Conservation (phyloP, 2,888 invertebrate species). For the Hydrotaea cyrtoneurina region DNA sequence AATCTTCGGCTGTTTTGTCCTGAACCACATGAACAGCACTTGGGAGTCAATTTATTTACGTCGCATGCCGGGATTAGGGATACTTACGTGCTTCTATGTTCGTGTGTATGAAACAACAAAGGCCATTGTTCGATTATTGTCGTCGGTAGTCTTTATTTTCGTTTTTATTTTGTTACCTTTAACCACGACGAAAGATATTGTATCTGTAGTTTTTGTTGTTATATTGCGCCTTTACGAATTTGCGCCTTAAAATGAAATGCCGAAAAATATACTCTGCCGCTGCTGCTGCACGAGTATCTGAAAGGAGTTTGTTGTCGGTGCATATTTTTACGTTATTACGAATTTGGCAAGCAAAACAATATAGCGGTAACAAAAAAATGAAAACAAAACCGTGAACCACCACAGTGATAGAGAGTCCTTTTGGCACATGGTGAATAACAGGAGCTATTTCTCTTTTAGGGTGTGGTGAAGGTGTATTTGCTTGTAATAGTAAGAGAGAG, state of each 20-base stretch:
- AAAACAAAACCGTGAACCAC: background rate
- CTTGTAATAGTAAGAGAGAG: too few relatives aligned
- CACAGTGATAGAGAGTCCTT: constrained; percentile 23
- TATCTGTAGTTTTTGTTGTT: constrained; percentile 18
- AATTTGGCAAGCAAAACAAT: constrained; percentile 63
- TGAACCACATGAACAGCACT: background rate
- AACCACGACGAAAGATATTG: background rate
- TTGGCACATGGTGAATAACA: background rate
- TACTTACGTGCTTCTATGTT: background rate
- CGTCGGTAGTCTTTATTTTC: background rate
- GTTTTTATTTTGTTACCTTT: background rate
- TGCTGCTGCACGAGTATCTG: constrained; percentile 7
- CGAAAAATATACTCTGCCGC: constrained; percentile 32
- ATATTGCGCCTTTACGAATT: constrained; percentile 58
- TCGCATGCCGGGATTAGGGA: constrained; percentile 55
- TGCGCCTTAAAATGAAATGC: constrained; percentile 45
- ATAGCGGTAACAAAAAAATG: constrained; percentile 12
- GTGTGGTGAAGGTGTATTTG: constrained; percentile 34
- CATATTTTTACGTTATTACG: constrained; percentile 60
- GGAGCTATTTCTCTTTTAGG: background rate
- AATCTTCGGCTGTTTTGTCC: background rate
- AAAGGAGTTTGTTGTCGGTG: background rate
- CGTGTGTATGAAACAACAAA: background rate
- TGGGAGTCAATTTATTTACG: constrained; percentile 53
- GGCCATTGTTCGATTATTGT: background rate